These are phyloP conservation scores for Ichneumoninae sp. DNA, from an alignment of 2,888 invertebrate species.

Conservation along the genomic window DNA sequence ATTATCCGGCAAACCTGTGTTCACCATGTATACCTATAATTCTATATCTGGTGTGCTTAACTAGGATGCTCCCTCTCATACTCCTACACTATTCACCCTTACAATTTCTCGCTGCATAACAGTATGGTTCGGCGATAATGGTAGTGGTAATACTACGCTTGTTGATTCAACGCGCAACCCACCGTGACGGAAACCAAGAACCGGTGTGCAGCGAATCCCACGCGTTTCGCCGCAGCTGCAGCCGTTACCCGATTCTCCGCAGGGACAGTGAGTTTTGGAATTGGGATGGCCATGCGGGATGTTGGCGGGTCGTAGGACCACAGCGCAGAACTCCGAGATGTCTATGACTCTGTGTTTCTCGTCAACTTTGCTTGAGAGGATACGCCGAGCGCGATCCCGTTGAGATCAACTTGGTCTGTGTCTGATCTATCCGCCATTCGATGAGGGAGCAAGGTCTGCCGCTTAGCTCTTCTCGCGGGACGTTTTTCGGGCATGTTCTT, in stretches of 20 bases:
- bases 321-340: not conserved
- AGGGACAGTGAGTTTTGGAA: conserved; percentile 10
- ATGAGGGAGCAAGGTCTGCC: not conserved
- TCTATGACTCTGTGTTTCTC: conserved; percentile 11
- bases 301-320: not conserved
- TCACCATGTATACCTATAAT: conserved; percentile 44
- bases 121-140: conserved; percentile 25
- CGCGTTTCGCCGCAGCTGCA: conserved; percentile 11
- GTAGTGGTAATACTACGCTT: conserved; percentile 48
- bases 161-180: conserved; percentile 60
- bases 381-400: not conserved
- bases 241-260: not conserved
- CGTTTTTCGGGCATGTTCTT: not conserved
- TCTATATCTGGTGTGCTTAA: conserved; percentile 48
- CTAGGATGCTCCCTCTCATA: conserved; percentile 9
- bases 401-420: not conserved
- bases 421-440: not conserved
- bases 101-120: conserved; percentile 47
- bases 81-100: conserved; percentile 29
- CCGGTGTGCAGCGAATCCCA: conserved; percentile 46
- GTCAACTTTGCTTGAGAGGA: not conserved
- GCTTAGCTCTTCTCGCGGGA: not conserved
- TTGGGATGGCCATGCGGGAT: conserved; percentile 4
- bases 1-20: conserved; percentile 55
- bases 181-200: conserved; percentile 27